Evolutionary conservation across 2,113 vertebrate genomes (phyloP).

Genomic region (Nesogale talazaci): DNA sequence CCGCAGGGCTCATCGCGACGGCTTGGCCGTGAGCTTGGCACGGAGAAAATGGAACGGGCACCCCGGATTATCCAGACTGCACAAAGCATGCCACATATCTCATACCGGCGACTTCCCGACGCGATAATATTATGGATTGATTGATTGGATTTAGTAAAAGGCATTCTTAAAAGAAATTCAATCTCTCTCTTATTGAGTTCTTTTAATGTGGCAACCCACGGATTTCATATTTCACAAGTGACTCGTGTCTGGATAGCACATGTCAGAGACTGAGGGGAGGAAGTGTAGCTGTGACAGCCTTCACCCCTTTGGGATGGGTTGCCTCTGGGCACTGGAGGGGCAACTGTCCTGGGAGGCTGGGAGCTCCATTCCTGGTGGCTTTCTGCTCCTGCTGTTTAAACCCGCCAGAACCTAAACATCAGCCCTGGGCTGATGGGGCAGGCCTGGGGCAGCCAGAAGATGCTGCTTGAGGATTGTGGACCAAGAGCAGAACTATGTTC

Average conservation of each 20-base stretch:
- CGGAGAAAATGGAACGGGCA: too few relatives aligned
- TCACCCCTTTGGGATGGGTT: too few relatives aligned
- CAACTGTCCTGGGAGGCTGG: not conserved
- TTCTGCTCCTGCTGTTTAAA: not conserved
- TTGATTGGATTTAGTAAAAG: not conserved
- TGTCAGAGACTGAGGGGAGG: not conserved
- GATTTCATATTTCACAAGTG: not conserved
- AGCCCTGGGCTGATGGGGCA: not conserved
- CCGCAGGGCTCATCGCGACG: too few relatives aligned
- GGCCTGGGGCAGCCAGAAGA: not conserved
- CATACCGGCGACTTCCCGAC: not conserved
- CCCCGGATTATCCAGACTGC: too few relatives aligned
- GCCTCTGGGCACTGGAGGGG: not conserved
- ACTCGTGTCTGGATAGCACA: not conserved
- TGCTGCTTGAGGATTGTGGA: not conserved
- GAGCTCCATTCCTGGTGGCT: not conserved
- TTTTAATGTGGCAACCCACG: not conserved
- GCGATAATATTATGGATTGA: not conserved
- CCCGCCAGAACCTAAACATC: not conserved
- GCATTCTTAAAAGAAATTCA: slow-evolving; percentile 13
- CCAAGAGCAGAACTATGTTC: not conserved
- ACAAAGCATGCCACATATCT: too few relatives aligned
- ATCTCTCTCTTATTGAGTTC: not conserved
- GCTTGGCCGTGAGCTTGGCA: too few relatives aligned
- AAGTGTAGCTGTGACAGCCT: not conserved